Evolutionary conservation across 2,797 vertebrate genomes (phyloP).

Genomic region (Pagetopsis macropterus): DNA sequence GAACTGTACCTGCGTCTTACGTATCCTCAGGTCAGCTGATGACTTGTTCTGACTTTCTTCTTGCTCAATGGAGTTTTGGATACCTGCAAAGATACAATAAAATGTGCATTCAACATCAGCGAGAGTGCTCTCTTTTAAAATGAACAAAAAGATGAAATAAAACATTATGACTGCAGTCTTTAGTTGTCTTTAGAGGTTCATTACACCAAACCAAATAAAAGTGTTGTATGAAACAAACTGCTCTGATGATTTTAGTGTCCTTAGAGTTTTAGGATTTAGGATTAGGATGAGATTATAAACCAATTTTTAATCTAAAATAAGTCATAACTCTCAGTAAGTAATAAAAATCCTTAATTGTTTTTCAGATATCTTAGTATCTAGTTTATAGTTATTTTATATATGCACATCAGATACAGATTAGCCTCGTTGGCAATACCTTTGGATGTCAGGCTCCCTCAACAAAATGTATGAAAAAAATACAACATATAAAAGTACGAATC

Average conservation of each 20-base stretch:
- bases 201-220: neutral
- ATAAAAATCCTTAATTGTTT: neutral
- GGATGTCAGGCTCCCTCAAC: too few species aligned
- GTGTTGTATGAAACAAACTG: neutral
- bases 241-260: neutral
- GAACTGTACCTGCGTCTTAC: slow-evolving; percentile 92
- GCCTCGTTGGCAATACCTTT: too few species aligned
- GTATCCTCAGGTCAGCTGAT: slow-evolving; percentile 95
- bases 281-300: too few species aligned
- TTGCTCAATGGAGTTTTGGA: slow-evolving; percentile 94
- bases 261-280: neutral
- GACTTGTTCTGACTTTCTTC: slow-evolving; percentile 93
- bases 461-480: too few species aligned
- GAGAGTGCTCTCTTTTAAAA: neutral
- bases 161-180: neutral
- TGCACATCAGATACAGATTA: too few species aligned
- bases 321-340: neutral
- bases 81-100: slow-evolving; percentile 80
- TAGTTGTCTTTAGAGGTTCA: neutral
- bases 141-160: neutral
- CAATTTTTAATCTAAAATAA: too few species aligned
- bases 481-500: too few species aligned
- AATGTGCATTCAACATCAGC: neutral
- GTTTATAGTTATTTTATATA: too few species aligned
- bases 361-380: too few species aligned